phyloP scores from a whole-genome alignment of 1,140 invertebrate species.

The Heterodera carotae region DNA sequence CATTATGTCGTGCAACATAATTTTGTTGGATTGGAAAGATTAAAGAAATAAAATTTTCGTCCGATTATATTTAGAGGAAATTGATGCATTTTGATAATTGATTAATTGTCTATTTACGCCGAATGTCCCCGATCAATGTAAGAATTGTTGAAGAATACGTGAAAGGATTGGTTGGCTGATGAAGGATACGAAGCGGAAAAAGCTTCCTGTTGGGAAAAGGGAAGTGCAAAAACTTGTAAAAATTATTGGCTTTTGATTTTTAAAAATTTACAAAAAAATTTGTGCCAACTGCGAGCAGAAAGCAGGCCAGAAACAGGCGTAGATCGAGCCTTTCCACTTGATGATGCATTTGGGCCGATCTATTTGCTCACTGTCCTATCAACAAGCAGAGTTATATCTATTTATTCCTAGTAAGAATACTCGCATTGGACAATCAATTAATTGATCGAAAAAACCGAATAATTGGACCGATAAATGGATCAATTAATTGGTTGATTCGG shows the following conservation, averaged over 20 bases:
- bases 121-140: conserved; percentile 16
- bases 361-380: too few relatives aligned
- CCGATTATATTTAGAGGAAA: too few relatives aligned
- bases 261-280: conserved; percentile 11
- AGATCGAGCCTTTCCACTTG: not conserved
- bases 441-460: too few relatives aligned
- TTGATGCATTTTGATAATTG: not conserved
- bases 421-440: too few relatives aligned
- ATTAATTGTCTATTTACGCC: not conserved
- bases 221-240: not conserved
- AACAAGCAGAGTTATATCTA: too few relatives aligned
- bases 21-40: too few relatives aligned
- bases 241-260: not conserved
- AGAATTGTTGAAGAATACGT: conserved; percentile 14
- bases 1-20: too few relatives aligned
- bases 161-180: not conserved
- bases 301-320: not conserved
- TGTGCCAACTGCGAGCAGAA: not conserved
- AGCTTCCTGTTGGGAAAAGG: not conserved
- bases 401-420: too few relatives aligned
- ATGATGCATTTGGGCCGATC: not conserved
- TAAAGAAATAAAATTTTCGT: too few relatives aligned
- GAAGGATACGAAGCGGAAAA: conserved; percentile 9
- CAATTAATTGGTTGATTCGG: too few relatives aligned
- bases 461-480: too few relatives aligned